Evolutionary conservation across 2,113 vertebrate species (phyloP), one percentile per base, ranked within the genome.

Genomic region (Osmerus mordax): DNA sequence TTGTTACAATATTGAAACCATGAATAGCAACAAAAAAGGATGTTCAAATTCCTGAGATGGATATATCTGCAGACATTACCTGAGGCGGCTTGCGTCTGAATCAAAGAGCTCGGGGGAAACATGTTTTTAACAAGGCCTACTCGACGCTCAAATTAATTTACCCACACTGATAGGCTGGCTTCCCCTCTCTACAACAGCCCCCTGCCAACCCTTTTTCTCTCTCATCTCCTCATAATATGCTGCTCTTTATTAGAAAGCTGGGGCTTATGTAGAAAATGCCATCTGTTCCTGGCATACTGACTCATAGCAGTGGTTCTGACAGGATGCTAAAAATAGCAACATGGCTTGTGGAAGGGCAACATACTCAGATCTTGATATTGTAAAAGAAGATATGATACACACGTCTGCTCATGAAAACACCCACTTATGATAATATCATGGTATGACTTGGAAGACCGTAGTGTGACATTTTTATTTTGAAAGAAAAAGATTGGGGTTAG

Each of bases 211-310:
- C 18, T 14, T 53, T 70, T 53, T 56, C 16, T 56, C 54, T 36
- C n/a, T 73, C 36, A 28, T 47, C 62, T 53, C 72, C 60, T 66
- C 55, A 68, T 73, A 56, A 32, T 56, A 51, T 25, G 65, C 51
- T 56, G 58, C 66, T 79, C 69, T 74, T 80, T 79, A 78, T 80
- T 76, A 67, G 80, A 82, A 87, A 83, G 77, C 77, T 66, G 70
- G 72, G 78, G 83, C 86, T 82, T 73, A 52, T 78, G 77, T 9
- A 74, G 77, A 78, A 84, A 81, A 80, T 25, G 76, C 86, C 88
- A 91, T 91, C 89, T 91, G 89, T 83, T 62, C 77, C 67, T 81
- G 85, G 83, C 87, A 84, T 75, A 69, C 68, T 76, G 70, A 28
- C 70, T 79, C 72, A 63, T 84, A 83, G 77, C 71, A 2, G 70